These are phyloP conservation scores for Drosophila mauritiana DNA, from an alignment of 1,140 invertebrate genomes.

Conservation along the genomic window DNA sequence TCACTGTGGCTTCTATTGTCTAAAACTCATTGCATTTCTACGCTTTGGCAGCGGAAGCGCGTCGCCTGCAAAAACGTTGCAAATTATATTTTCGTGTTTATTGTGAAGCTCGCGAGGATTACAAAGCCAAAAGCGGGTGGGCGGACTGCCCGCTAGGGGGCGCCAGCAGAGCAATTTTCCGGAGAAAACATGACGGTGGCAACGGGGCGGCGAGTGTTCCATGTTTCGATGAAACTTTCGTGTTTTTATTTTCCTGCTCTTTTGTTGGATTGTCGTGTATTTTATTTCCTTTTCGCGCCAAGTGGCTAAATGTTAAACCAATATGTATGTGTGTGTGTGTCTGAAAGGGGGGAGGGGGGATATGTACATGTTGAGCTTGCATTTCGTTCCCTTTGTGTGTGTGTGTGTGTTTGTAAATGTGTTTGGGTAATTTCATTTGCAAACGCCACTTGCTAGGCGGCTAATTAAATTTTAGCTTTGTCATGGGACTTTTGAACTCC, in stretches of 20 bases:
- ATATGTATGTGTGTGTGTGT: constrained; percentile 20
- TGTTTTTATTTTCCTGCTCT: constrained; percentile 22
- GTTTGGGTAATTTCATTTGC: constrained; percentile 80
- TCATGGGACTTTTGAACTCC: constrained; percentile 74
- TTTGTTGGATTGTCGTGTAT: constrained; percentile 58
- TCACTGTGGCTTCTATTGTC: constrained; percentile 39
- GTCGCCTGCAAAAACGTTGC: constrained; percentile 64
- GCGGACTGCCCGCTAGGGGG: constrained; percentile 16
- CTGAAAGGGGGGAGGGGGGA: not conserved
- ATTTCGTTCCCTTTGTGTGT: constrained; percentile 17
- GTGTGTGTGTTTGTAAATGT: constrained; percentile 26
- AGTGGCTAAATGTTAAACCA: constrained; percentile 78
- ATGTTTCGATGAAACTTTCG: constrained; percentile 52
- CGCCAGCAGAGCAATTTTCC: constrained; percentile 39
- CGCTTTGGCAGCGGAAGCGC: constrained; percentile 48
- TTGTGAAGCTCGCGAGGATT: constrained; percentile 77
- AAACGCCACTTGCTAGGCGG: constrained; percentile 78
- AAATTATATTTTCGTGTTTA: constrained; percentile 83
- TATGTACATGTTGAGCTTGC: constrained; percentile 31
- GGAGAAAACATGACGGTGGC: constrained; percentile 11
- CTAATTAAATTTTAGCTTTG: constrained; percentile 83
- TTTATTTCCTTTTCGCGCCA: constrained; percentile 72
- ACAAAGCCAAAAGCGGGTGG: constrained; percentile 48
- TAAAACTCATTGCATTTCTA: constrained; percentile 54
- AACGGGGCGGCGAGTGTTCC: constrained; percentile 23